Evolutionary conservation across 2,113 vertebrate species (phyloP).

Genomic region (Aldabrachelys gigantea): DNA sequence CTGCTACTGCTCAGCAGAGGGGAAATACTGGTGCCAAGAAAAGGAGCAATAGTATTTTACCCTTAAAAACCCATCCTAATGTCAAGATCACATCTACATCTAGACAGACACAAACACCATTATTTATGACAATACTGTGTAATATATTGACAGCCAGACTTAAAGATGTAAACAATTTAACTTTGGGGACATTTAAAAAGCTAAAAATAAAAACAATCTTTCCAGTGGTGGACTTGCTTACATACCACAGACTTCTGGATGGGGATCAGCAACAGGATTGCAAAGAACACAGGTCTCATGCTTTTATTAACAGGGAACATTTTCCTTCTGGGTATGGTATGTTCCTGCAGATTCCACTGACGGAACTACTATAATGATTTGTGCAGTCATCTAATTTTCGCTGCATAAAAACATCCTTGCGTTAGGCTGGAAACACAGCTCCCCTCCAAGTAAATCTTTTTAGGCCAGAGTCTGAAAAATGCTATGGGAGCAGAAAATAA

Average conservation of each 20-base stretch:
- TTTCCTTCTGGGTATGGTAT: conserved; percentile 50
- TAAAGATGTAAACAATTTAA: conserved; percentile 34
- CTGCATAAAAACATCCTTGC: conserved; percentile 23
- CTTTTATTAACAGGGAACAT: conserved; percentile 41
- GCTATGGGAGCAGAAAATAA: not conserved
- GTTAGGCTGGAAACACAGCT: conserved; percentile 34
- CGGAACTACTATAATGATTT: conserved; percentile 52
- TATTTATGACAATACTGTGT: not conserved
- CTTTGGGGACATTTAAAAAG: not conserved
- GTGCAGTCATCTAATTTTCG: conserved; percentile 59
- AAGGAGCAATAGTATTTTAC: not conserved
- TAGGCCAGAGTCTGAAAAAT: conserved; percentile 23
- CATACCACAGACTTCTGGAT: conserved; percentile 42
- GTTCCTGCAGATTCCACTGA: conserved; percentile 49
- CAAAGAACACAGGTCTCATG: conserved; percentile 33
- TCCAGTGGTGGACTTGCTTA: not conserved
- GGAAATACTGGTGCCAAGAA: not conserved
- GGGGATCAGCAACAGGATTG: conserved; percentile 44
- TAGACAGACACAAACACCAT: not conserved
- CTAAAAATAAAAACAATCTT: not conserved
- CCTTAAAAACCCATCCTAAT: not conserved
- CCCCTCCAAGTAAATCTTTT: not conserved
- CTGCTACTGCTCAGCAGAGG: not conserved
- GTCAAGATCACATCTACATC: fast-evolving
- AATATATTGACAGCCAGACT: not conserved